A percentile compares a stretch with the other conserved stretches of the same genome.
Evolutionary conservation across 2,113 vertebrate genomes (phyloP).

Genomic region (Lycocorax pyrrhopterus): DNA sequence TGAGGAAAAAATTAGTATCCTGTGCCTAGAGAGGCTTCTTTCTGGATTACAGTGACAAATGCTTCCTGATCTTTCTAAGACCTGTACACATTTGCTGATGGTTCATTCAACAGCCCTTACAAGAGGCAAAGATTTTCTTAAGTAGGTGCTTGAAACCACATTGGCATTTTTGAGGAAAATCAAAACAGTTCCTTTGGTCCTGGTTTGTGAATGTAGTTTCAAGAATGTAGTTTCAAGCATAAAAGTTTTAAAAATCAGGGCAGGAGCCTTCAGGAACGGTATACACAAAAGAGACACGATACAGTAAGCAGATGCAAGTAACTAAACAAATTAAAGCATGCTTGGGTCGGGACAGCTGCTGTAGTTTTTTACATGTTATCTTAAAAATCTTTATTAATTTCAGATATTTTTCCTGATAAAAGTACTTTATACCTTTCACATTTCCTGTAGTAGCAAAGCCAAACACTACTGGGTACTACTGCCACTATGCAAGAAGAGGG

Average conservation of each 20-base stretch:
- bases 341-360: background rate
- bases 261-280: background rate
- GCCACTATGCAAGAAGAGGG: background rate
- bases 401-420: background rate
- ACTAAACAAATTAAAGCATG: background rate
- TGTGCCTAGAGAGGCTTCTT: background rate
- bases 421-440: background rate
- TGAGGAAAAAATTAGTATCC: background rate
- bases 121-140: conserved; percentile 21
- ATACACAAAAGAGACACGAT: background rate
- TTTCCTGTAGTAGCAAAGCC: background rate
- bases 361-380: background rate
- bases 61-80: conserved; percentile 1
- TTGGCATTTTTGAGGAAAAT: conserved; percentile 2
- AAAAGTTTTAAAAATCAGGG: background rate
- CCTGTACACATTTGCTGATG: background rate
- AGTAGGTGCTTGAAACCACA: background rate
- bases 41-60: conserved; percentile 20
- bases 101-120: conserved; percentile 16
- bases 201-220: background rate
- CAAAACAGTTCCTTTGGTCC: background rate
- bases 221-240: background rate
- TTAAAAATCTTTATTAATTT: background rate
- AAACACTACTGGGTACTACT: background rate
- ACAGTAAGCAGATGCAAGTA: background rate